Percentiles rank a stretch among this genome's conserved stretches.
These are phyloP conservation scores for Blennius ocellaris DNA, from an alignment of 2,113 vertebrate species.

Conservation along the genomic window DNA sequence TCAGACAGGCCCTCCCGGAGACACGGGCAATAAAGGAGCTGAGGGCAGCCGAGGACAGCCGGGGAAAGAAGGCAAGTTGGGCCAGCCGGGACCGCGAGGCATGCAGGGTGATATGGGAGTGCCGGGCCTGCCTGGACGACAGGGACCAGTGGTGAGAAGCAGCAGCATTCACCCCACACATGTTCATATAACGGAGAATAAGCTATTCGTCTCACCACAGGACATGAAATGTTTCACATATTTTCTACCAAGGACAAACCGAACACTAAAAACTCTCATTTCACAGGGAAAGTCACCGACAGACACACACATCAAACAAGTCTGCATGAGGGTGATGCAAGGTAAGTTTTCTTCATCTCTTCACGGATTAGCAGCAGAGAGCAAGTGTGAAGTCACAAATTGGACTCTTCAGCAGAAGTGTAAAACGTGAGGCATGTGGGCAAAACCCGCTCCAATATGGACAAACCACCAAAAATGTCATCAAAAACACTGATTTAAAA, in stretches of 20 bases:
- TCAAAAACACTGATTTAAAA: too few relatives aligned
- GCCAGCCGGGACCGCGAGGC: slow-evolving; percentile 89
- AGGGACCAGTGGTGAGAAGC: slow-evolving; percentile 90
- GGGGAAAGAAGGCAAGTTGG: slow-evolving; percentile 89
- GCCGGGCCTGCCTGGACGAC: slow-evolving; percentile 87
- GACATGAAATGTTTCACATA: neutral
- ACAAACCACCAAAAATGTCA: too few relatives aligned
- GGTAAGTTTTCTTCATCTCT: slow-evolving; percentile 80
- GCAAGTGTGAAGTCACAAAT: too few relatives aligned
- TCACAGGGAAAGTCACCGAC: slow-evolving; percentile 91
- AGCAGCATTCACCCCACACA: too few relatives aligned
- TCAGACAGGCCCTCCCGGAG: slow-evolving; percentile 91
- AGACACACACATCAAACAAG: slow-evolving; percentile 93
- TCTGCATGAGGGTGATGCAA: slow-evolving; percentile 98
- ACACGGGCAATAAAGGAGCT: slow-evolving; percentile 89
- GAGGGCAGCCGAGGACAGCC: slow-evolving; percentile 89
- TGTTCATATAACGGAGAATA: too few relatives aligned
- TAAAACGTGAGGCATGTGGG: too few relatives aligned
- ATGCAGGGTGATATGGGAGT: slow-evolving; percentile 92
- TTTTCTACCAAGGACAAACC: neutral
- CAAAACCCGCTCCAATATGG: too few relatives aligned
- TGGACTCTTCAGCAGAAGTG: too few relatives aligned
- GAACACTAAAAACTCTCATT: slow-evolving; percentile 33
- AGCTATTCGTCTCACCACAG: neutral
- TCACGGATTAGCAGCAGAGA: too few relatives aligned